A percentile compares a stretch with the other conserved stretches of the same genome.
Conservation (phyloP, 30 jellyfish, hydroid and myxozoan genomes). For the Aurelia sp. region DNA sequence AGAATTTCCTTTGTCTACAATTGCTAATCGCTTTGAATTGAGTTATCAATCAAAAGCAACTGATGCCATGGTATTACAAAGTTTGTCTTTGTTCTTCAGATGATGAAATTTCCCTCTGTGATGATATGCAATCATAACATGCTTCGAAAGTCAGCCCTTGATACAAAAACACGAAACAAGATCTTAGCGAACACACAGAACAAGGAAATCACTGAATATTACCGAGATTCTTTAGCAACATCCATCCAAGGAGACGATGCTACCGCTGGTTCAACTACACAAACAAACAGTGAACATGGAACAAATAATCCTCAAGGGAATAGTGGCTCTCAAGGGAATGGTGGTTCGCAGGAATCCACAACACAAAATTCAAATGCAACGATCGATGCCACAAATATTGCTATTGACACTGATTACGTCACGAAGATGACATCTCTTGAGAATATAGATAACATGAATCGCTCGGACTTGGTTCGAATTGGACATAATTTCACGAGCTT, state of each 20-base stretch:
- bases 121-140: conserved; percentile 13
- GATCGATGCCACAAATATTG: background rate
- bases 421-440: background rate
- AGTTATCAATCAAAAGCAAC: too few species aligned
- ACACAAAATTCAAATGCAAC: too few species aligned
- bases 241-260: too few species aligned
- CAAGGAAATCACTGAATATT: background rate
- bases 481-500: background rate
- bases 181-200: background rate
- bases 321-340: too few species aligned
- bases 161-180: too few species aligned
- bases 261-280: too few species aligned
- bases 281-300: too few species aligned
- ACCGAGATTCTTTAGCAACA: background rate
- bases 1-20: too few species aligned
- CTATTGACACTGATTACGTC: background rate
- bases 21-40: too few species aligned
- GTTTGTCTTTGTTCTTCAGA: background rate
- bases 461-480: background rate
- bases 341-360: too few species aligned
- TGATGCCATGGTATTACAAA: too few species aligned
- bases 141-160: conserved; percentile 8
- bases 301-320: too few species aligned
- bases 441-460: background rate
- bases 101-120: conserved; percentile 1